These are phyloP conservation scores for Zalophus californianus DNA, from an alignment of 2,797 vertebrate species.

Conservation along the genomic window DNA sequence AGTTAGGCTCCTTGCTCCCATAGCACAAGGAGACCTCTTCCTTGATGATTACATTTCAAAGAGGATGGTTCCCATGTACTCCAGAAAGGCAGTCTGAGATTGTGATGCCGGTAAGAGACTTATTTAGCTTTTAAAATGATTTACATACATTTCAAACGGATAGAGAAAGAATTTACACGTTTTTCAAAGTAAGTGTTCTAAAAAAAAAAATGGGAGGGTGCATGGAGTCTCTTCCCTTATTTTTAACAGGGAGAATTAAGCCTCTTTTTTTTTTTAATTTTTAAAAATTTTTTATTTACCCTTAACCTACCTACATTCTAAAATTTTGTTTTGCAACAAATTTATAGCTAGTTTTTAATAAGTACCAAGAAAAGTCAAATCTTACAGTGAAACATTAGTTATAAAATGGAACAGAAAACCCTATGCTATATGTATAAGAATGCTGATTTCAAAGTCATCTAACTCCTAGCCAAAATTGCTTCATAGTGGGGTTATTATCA, in stretches of 20 bases:
- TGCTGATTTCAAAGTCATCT: constrained; percentile 69
- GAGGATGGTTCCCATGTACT: not conserved
- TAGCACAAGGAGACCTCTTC: not conserved
- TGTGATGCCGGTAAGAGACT: not conserved
- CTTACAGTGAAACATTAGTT: constrained; percentile 65
- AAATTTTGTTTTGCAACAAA: constrained; percentile 10
- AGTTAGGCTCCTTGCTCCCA: not conserved
- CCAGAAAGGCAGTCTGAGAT: not conserved
- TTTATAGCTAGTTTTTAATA: constrained; percentile 11
- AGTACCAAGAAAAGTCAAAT: constrained; percentile 37
- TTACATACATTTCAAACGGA: not conserved
- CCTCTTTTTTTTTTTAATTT: not conserved
- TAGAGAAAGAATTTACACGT: not conserved
- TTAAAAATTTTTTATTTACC: constrained; percentile 14
- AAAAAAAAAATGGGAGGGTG: not conserved
- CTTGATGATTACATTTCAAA: not conserved
- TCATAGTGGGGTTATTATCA: constrained; percentile 74
- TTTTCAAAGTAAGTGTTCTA: not conserved
- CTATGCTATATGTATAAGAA: constrained; percentile 70
- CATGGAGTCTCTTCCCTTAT: not conserved
- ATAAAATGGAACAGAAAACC: constrained; percentile 59
- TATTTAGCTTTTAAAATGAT: constrained; percentile 23
- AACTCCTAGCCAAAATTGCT: constrained; percentile 76
- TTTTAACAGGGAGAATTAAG: not conserved
- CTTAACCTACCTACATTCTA: not conserved